Evolutionary conservation across 2,888 invertebrate genomes (phyloP).

Genomic region (Epinotia nisella): DNA sequence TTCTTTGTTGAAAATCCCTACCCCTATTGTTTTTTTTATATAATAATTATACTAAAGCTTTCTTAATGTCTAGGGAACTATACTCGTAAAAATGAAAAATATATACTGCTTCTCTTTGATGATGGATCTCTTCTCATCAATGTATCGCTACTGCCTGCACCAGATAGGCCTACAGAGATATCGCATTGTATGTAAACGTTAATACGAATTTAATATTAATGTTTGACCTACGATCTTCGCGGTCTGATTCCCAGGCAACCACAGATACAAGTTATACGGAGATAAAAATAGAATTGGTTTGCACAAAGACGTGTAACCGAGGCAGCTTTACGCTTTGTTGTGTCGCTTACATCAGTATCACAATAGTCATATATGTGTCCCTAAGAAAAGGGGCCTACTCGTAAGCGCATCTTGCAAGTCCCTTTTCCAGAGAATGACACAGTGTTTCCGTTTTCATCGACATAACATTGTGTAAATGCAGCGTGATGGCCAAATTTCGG

Average conservation of each 20-base stretch:
- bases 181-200: slow-evolving; percentile 8
- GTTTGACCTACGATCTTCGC: slow-evolving; percentile 18
- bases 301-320: not conserved
- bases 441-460: not conserved
- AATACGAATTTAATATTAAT: slow-evolving; percentile 3
- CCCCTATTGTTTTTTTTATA: too few relatives aligned
- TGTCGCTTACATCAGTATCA: too few relatives aligned
- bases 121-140: too few relatives aligned
- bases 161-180: slow-evolving; percentile 1
- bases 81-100: too few relatives aligned
- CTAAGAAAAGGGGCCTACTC: not conserved
- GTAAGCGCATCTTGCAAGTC: not conserved
- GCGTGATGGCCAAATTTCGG: not conserved
- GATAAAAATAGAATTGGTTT: slow-evolving; percentile 4
- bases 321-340: not conserved
- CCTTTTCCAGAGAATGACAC: not conserved
- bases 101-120: too few relatives aligned
- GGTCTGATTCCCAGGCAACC: slow-evolving; percentile 7
- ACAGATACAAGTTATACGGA: not conserved
- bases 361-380: not conserved
- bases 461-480: slow-evolving; percentile 1
- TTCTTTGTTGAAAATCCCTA: too few relatives aligned
- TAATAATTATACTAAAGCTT: too few relatives aligned
- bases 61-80: not conserved
- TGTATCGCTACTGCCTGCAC: not conserved